phyloP scores from a whole-genome alignment of 2,797 vertebrate species.

The Semotilus atromaculatus region DNA sequence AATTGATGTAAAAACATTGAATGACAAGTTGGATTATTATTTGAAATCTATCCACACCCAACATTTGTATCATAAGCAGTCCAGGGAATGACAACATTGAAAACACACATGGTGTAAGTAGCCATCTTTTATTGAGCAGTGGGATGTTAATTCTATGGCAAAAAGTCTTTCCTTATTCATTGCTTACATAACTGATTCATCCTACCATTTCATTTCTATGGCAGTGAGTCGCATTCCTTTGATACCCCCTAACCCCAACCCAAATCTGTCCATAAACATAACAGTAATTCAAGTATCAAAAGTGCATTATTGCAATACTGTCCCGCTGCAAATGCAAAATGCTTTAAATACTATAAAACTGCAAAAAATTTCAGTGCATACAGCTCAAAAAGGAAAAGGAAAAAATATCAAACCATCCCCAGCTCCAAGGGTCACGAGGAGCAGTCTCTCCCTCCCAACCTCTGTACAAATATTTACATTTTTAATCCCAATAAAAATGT shows the following conservation, averaged over 20 bases:
- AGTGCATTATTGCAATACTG: constrained; percentile 99
- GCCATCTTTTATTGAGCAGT: constrained; percentile 78
- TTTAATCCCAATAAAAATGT: constrained; percentile 85
- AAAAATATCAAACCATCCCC: constrained; percentile 67
- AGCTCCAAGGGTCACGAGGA: constrained; percentile 68
- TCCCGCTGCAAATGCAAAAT: constrained; percentile 98
- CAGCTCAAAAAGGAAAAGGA: constrained; percentile 72
- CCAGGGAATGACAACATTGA: background rate
- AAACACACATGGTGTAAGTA: constrained; percentile 43
- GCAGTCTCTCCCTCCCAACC: constrained; percentile 49
- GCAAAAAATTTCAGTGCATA: constrained; percentile 88
- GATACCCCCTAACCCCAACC: constrained; percentile 60
- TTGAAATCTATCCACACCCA: background rate
- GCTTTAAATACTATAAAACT: constrained; percentile 98
- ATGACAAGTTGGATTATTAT: background rate
- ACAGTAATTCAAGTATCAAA: constrained; percentile 95
- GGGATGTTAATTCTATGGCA: constrained; percentile 69
- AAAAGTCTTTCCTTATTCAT: constrained; percentile 28
- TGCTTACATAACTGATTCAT: constrained; percentile 67
- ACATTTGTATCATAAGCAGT: background rate
- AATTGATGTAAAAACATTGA: background rate
- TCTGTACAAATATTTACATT: constrained; percentile 82
- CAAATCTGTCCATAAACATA: constrained; percentile 69
- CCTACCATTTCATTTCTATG: constrained; percentile 66
- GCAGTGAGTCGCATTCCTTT: constrained; percentile 52